phyloP scores from a whole-genome alignment of 2,113 vertebrate genomes.

The Chaenogobius annularis region DNA sequence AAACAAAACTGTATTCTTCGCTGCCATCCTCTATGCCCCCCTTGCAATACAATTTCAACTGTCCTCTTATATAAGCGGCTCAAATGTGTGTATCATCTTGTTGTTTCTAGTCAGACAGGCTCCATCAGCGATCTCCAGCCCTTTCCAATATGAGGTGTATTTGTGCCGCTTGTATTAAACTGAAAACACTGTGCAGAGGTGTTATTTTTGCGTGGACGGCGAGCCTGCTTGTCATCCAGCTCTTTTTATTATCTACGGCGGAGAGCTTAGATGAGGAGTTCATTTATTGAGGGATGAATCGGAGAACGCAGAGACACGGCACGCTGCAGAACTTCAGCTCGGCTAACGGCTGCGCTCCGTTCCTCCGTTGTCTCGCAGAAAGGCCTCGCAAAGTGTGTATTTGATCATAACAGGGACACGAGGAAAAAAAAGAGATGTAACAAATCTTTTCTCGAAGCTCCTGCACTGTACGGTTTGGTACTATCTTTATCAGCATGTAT shows the following conservation, averaged over 20 bases:
- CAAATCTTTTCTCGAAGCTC: background rate
- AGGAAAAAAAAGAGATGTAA: background rate
- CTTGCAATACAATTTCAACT: background rate
- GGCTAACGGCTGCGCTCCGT: background rate
- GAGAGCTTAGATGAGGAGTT: conserved; percentile 5
- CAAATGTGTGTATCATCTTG: background rate
- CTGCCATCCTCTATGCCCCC: background rate
- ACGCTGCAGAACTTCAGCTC: background rate
- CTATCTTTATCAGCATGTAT: too few relatives aligned
- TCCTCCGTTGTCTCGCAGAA: background rate
- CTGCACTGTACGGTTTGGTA: background rate
- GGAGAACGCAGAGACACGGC: background rate
- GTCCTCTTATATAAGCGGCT: background rate
- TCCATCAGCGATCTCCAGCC: background rate
- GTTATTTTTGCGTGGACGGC: background rate
- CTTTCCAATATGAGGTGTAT: background rate
- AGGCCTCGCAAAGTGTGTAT: background rate
- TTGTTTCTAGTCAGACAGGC: background rate
- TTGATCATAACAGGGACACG: background rate
- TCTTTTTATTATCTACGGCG: background rate
- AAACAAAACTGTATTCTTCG: background rate
- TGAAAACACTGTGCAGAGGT: background rate
- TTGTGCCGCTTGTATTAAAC: background rate
- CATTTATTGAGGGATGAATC: conserved; percentile 1
- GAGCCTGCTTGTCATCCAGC: background rate